phyloP scores from a whole-genome alignment of 2,797 vertebrate species.

The Margarornis squamiger region DNA sequence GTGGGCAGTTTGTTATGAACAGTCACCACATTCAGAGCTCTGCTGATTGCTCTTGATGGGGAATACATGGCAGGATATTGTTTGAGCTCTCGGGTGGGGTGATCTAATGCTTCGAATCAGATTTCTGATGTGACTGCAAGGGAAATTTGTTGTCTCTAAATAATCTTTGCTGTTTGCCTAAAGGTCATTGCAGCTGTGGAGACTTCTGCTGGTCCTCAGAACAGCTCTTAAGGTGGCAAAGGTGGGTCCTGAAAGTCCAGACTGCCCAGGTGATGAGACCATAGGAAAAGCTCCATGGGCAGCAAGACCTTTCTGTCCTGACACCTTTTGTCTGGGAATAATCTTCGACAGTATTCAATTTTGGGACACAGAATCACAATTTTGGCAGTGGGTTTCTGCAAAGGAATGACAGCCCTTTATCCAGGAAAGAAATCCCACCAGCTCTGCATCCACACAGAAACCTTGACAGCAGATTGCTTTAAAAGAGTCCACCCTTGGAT shows the following conservation, averaged over 20 bases:
- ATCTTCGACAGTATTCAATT: no score
- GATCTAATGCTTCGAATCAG: background rate
- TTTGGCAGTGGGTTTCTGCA: no score
- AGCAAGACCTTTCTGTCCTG: no score
- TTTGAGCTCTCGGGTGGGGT: background rate
- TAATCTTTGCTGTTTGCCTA: background rate
- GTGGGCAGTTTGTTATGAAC: background rate
- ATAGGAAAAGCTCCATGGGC: background rate
- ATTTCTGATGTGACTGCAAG: background rate
- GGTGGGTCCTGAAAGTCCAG: background rate
- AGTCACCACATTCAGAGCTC: background rate
- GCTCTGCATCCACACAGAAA: rapidly evolving
- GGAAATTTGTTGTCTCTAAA: background rate
- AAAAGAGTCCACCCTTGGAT: background rate
- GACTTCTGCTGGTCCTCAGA: background rate
- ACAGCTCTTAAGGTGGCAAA: background rate
- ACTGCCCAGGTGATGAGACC: rapidly evolving
- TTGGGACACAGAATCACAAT: no score
- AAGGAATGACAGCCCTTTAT: no score
- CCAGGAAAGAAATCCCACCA: background rate
- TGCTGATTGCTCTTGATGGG: background rate
- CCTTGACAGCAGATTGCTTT: background rate
- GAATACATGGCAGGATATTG: background rate
- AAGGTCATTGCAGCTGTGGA: background rate
- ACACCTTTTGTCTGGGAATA: no score